A percentile compares a stretch with the other conserved stretches of the same genome.
phyloP scores from a whole-genome alignment of 2,888 invertebrate genomes.

The Drosophila affinis region DNA sequence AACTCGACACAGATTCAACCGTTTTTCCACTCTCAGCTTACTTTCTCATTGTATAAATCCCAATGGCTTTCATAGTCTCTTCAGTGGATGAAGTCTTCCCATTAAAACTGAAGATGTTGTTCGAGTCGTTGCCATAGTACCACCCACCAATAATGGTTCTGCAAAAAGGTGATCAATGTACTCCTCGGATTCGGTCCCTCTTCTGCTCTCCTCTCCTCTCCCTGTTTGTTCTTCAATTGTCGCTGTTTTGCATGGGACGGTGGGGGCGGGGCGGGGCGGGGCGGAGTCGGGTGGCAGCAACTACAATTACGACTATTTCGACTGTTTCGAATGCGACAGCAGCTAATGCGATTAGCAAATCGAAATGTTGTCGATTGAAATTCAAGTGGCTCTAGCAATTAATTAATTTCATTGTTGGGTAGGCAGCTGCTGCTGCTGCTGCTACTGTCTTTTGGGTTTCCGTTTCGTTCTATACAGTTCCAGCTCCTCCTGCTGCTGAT shows the following conservation, averaged over 20 bases:
- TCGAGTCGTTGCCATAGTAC: neutral
- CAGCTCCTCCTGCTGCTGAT: neutral
- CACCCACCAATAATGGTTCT: no score
- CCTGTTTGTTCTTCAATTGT: slow-evolving; percentile 55
- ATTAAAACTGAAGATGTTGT: no score
- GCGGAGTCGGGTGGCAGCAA: no score
- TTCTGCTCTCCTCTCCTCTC: neutral
- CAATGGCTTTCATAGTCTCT: no score
- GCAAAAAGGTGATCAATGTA: neutral
- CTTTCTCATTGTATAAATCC: no score
- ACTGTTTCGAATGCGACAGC: slow-evolving; percentile 10
- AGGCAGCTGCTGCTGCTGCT: neutral
- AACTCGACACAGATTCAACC: no score
- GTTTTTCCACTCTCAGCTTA: no score
- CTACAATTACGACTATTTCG: no score
- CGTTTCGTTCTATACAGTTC: slow-evolving; percentile 3
- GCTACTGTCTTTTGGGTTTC: slow-evolving; percentile 29
- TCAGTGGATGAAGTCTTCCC: no score
- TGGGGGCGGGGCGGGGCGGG: no score
- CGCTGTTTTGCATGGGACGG: slow-evolving; percentile 54
- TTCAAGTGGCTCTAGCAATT: slow-evolving; percentile 69
- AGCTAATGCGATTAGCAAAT: slow-evolving; percentile 65
- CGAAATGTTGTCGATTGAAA: slow-evolving; percentile 65
- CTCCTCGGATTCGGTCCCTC: no score
- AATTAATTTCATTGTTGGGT: slow-evolving; percentile 63